phyloP scores from a whole-genome alignment of 2,113 vertebrate species.

The Amphilophus citrinellus region DNA sequence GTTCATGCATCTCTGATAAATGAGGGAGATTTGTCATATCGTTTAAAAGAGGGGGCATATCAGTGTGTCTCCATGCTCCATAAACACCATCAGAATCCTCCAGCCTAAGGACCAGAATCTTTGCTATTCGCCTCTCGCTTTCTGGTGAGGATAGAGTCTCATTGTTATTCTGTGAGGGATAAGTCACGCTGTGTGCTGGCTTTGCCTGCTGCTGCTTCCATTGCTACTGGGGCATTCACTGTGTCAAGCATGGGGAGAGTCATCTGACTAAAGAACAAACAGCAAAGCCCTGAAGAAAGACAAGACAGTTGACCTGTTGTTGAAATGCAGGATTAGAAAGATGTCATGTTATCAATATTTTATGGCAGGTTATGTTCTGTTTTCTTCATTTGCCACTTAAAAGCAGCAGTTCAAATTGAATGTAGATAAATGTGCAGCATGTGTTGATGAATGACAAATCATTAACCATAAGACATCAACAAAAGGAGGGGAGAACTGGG shows the following conservation, averaged over 20 bases:
- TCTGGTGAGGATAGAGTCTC: slow-evolving; percentile 46
- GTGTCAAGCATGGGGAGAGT: slow-evolving; percentile 61
- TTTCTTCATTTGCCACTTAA: slow-evolving; percentile 4
- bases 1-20: neutral
- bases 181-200: slow-evolving; percentile 63
- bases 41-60: slow-evolving; percentile 5
- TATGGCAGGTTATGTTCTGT: neutral
- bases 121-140: slow-evolving; percentile 25
- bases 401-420: neutral
- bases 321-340: slow-evolving; percentile 22
- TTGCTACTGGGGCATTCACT: slow-evolving; percentile 55
- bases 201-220: slow-evolving; percentile 58
- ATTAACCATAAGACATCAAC: slow-evolving; percentile 28
- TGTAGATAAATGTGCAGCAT: slow-evolving; percentile 10
- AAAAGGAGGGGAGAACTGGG: slow-evolving; percentile 19
- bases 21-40: neutral
- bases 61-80: slow-evolving; percentile 29
- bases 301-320: slow-evolving; percentile 55
- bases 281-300: slow-evolving; percentile 51
- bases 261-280: slow-evolving; percentile 74
- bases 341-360: slow-evolving; percentile 30
- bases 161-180: slow-evolving; percentile 71
- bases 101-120: slow-evolving; percentile 7
- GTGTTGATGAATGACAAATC: slow-evolving; percentile 30
- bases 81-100: slow-evolving; percentile 42